Evolutionary conservation across 1,140 invertebrate genomes (phyloP).

Genomic region (Drosophila paulistorum): DNA sequence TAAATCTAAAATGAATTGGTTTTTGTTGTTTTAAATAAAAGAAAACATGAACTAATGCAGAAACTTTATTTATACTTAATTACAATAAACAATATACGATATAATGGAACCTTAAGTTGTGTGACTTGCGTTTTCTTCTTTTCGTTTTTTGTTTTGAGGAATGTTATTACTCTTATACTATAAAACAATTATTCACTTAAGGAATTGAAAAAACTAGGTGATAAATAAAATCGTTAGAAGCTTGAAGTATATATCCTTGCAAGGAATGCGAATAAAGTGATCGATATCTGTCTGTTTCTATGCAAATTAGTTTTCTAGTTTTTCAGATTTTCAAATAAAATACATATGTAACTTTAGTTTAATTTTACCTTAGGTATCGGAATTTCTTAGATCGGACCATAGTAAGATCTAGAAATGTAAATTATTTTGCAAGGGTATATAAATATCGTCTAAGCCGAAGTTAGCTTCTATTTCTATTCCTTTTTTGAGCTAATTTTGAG

Average conservation of each 20-base stretch:
- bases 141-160: constrained; percentile 3
- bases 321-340: too few species aligned
- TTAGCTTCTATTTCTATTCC: too few species aligned
- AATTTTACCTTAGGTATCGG: too few species aligned
- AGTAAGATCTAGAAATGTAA: too few species aligned
- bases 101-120: constrained; percentile 44
- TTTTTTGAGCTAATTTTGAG: constrained; percentile 8
- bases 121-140: constrained; percentile 47
- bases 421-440: too few species aligned
- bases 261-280: too few species aligned
- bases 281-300: too few species aligned
- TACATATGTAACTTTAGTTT: too few species aligned
- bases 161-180: constrained; percentile 1
- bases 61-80: constrained; percentile 32
- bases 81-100: constrained; percentile 51
- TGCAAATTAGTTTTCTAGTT: too few species aligned
- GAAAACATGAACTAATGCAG: constrained; percentile 9
- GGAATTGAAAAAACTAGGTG: background rate
- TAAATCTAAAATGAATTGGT: constrained; percentile 5
- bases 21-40: constrained; percentile 1
- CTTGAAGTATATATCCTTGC: background rate
- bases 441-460: too few species aligned
- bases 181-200: constrained; percentile 14
- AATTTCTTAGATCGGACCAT: too few species aligned
- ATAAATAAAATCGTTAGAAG: constrained; percentile 10